phyloP scores from a whole-genome alignment of 1,140 invertebrate species.

The Trichogramma pretiosum region DNA sequence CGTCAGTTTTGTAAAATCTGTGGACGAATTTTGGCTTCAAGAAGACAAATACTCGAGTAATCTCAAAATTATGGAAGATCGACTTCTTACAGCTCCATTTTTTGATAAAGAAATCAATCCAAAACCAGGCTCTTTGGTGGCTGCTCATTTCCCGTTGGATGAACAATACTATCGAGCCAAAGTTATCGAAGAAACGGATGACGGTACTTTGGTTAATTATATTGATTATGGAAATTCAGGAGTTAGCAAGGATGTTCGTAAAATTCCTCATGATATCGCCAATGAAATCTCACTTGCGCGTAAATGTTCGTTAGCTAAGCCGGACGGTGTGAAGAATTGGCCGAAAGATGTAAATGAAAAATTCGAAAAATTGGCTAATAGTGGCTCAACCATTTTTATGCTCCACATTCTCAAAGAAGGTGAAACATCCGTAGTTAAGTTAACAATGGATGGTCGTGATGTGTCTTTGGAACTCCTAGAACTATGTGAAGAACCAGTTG shows the following conservation, averaged over 20 bases:
- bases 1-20: constrained; percentile 49
- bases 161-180: constrained; percentile 55
- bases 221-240: constrained; percentile 53
- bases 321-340: constrained; percentile 28
- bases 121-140: constrained; percentile 49
- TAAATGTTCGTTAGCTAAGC: constrained; percentile 35
- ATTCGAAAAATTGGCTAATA: constrained; percentile 30
- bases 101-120: constrained; percentile 43
- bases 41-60: constrained; percentile 45
- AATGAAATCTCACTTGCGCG: constrained; percentile 32
- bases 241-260: constrained; percentile 30
- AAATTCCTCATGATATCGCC: constrained; percentile 36
- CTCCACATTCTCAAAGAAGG: constrained; percentile 47
- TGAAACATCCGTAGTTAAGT: constrained; percentile 55
- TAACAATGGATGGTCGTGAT: constrained; percentile 54
- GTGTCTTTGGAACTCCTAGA: constrained; percentile 49
- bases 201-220: constrained; percentile 42
- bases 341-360: constrained; percentile 28
- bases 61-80: constrained; percentile 51
- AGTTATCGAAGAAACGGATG: constrained; percentile 27
- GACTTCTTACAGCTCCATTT: constrained; percentile 44
- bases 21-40: constrained; percentile 59
- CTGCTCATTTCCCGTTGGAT: constrained; percentile 58
- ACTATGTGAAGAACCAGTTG: neutral
- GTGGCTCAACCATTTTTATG: constrained; percentile 36